These are phyloP conservation scores for Acanthosepion lycidas DNA, from an alignment of 2,888 invertebrate genomes.

Conservation along the genomic window DNA sequence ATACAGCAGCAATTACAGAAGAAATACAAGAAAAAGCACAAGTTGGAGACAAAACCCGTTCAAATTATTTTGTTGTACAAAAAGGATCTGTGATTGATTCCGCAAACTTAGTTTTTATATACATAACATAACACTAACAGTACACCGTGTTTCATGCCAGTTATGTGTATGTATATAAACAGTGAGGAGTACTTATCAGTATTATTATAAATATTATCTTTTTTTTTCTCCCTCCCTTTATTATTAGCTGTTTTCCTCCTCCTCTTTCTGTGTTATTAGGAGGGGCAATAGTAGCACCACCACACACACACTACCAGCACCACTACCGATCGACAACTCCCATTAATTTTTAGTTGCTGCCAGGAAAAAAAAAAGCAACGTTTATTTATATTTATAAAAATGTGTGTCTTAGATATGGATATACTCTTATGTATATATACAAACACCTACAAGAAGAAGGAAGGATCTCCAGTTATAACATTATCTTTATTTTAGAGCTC, in stretches of 20 bases:
- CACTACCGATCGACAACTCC: conserved; percentile 33
- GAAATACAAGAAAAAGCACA: neutral
- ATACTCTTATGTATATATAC: neutral
- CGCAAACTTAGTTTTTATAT: neutral
- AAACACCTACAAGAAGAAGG: neutral
- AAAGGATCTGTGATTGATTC: neutral
- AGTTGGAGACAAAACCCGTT: neutral
- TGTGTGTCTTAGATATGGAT: neutral
- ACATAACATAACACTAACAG: neutral
- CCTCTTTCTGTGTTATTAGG: neutral
- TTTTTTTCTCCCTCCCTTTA: neutral
- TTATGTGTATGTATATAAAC: neutral
- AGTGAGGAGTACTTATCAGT: neutral
- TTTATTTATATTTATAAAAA: neutral
- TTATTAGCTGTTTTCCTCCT: neutral
- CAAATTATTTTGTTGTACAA: conserved; percentile 14
- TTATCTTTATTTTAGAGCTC: neutral
- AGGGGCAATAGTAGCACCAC: neutral
- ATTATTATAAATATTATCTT: neutral
- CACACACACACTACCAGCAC: conserved; percentile 42
- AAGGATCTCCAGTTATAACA: neutral
- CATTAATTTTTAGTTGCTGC: neutral
- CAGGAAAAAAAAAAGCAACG: neutral
- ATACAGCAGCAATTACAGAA: neutral
- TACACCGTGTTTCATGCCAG: neutral